Evolutionary conservation across 2,113 vertebrate species (phyloP).

Genomic region (Centropus unirufus): DNA sequence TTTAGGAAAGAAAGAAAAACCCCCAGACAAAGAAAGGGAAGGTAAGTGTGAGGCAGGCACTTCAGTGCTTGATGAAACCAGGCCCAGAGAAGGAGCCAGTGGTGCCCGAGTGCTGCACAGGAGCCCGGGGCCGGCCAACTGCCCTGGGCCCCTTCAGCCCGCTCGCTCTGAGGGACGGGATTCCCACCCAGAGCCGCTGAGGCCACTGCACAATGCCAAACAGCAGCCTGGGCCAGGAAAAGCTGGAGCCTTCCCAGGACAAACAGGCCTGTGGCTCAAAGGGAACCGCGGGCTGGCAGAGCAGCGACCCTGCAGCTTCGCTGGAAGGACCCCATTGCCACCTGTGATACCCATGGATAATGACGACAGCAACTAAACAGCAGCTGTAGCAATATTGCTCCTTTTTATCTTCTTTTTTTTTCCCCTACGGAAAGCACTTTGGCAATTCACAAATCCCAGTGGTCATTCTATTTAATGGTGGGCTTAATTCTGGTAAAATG

Average conservation of each 20-base stretch:
- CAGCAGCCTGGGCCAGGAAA: background rate
- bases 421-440: background rate
- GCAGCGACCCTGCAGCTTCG: background rate
- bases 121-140: no score
- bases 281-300: background rate
- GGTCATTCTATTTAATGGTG: background rate
- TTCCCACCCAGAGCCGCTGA: no score
- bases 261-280: fast-evolving
- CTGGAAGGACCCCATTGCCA: background rate
- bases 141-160: no score
- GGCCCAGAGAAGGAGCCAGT: no score
- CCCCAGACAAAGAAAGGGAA: background rate
- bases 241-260: background rate
- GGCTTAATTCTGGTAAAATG: background rate
- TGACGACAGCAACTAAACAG: background rate
- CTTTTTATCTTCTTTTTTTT: background rate
- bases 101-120: no score
- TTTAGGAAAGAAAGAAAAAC: background rate
- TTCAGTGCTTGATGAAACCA: background rate
- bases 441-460: background rate
- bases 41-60: background rate
- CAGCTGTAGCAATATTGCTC: background rate
- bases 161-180: no score
- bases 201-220: background rate
- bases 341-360: background rate